phyloP scores from a whole-genome alignment of 2,797 vertebrate species.

The Anomalospiza imberbis region DNA sequence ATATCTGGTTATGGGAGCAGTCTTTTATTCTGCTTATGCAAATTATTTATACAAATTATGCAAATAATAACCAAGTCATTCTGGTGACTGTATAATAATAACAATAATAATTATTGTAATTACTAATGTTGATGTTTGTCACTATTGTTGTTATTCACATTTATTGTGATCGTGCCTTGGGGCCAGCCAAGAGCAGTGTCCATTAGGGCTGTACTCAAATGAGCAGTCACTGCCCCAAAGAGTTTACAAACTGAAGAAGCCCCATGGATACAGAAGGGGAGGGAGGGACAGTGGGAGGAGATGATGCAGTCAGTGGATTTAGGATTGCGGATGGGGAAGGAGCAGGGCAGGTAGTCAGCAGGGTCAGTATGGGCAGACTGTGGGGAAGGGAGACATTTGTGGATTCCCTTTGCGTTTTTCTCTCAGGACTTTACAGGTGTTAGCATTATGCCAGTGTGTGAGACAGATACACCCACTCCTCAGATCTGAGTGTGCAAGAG shows the following conservation, averaged over 20 bases:
- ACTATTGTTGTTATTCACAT: constrained; percentile 11
- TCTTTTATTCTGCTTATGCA: constrained; percentile 57
- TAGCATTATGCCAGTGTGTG: neutral
- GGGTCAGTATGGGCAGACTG: fast-evolving
- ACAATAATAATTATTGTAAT: constrained; percentile 61
- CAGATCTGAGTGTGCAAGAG: neutral
- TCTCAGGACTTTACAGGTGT: neutral
- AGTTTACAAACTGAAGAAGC: neutral
- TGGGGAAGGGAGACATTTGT: neutral
- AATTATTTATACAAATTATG: constrained; percentile 66
- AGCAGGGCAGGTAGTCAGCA: neutral
- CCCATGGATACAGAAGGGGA: neutral
- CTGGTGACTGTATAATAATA: constrained; percentile 56
- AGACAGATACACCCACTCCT: neutral
- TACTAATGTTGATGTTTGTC: constrained; percentile 43
- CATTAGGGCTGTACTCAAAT: fast-evolving
- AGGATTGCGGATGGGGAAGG: neutral
- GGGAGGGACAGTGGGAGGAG: fast-evolving
- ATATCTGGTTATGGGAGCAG: constrained; percentile 31
- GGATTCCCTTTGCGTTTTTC: neutral
- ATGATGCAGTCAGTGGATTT: neutral
- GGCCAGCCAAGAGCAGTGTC: neutral
- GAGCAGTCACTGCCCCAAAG: neutral
- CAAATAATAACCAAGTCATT: constrained; percentile 61
- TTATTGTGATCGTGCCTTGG: neutral